Evolutionary conservation across 2,888 invertebrate genomes (phyloP).

Genomic region (Mythimna impura): DNA sequence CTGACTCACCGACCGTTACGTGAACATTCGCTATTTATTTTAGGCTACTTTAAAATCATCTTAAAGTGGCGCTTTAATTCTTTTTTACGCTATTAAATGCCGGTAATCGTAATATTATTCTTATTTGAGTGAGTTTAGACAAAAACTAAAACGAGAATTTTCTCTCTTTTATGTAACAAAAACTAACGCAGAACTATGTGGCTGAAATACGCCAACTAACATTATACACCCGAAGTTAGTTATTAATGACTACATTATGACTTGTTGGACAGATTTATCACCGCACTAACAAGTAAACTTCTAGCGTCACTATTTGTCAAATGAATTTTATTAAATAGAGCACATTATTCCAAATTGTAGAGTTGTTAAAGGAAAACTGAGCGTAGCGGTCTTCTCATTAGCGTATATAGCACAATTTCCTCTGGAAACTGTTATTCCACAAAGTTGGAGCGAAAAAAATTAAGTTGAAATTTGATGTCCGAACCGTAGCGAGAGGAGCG

Average conservation of each 20-base stretch:
- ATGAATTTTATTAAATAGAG: conserved; percentile 47
- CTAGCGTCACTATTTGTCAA: conserved; percentile 46
- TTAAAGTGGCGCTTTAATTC: conserved; percentile 75
- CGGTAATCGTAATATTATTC: conserved; percentile 64
- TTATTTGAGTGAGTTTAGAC: conserved; percentile 51
- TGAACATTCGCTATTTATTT: conserved; percentile 86
- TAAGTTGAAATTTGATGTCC: conserved; percentile 69
- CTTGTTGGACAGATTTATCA: conserved; percentile 59
- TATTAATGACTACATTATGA: conserved; percentile 55
- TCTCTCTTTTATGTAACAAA: conserved; percentile 25
- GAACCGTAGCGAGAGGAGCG: conserved; percentile 53
- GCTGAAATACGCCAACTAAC: conserved; percentile 43
- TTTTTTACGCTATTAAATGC: conserved; percentile 59
- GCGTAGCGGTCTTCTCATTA: conserved; percentile 60
- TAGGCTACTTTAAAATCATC: conserved; percentile 84
- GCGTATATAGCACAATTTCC: conserved; percentile 61
- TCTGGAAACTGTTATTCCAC: conserved; percentile 59
- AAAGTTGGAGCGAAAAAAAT: conserved; percentile 62
- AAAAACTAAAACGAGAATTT: conserved; percentile 18
- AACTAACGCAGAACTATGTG: conserved; percentile 40
- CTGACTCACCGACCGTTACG: conserved; percentile 87
- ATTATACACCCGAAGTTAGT: conserved; percentile 53
- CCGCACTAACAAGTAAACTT: conserved; percentile 53
- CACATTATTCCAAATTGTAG: conserved; percentile 41
- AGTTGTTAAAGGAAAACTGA: conserved; percentile 52